These are phyloP conservation scores for Podotricha telesiphe DNA, from an alignment of 2,888 invertebrate species.

Conservation along the genomic window DNA sequence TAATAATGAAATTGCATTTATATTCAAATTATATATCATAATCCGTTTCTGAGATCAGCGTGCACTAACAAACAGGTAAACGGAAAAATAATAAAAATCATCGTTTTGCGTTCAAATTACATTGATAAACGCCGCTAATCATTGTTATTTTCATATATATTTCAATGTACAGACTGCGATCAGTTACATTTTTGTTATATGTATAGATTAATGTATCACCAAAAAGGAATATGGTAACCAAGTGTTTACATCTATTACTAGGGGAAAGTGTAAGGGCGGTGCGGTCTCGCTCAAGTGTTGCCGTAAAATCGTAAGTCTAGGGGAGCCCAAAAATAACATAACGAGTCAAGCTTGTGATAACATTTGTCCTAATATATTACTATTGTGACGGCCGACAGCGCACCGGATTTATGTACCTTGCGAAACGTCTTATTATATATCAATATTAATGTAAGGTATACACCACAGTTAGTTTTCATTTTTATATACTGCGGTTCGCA, in stretches of 20 bases:
- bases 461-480: constrained; percentile 50
- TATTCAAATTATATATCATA: too few species aligned
- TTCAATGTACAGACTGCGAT: too few species aligned
- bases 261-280: neutral
- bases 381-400: constrained; percentile 76
- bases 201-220: neutral
- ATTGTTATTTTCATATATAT: too few species aligned
- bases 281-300: constrained; percentile 27
- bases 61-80: too few species aligned
- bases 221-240: neutral
- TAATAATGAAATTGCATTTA: too few species aligned
- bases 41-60: too few species aligned
- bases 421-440: constrained; percentile 78
- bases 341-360: constrained; percentile 79
- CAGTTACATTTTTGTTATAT: too few species aligned
- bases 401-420: constrained; percentile 75
- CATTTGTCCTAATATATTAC: constrained; percentile 82
- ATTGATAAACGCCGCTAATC: too few species aligned
- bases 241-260: neutral
- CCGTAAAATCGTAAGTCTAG: constrained; percentile 46
- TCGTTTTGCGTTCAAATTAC: too few species aligned
- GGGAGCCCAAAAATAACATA: constrained; percentile 78
- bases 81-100: too few species aligned
- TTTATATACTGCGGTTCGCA: constrained; percentile 26
- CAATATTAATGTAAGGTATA: constrained; percentile 76